Conservation (phyloP, 2,888 invertebrate species). For the Blomia tropicalis region DNA sequence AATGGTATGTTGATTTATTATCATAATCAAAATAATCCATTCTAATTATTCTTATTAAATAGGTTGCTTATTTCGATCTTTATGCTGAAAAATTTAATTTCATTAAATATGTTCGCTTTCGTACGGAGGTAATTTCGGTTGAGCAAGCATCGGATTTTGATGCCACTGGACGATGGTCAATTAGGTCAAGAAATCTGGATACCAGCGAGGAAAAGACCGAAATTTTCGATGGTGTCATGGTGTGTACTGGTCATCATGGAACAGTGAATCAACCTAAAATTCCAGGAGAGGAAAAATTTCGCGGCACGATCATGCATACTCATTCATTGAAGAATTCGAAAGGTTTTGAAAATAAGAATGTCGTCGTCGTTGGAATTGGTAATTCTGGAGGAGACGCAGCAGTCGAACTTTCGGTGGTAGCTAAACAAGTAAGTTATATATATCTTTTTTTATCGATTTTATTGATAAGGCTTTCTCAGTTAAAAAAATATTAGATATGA, state of each 20-base stretch:
- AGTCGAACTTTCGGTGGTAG: conserved; percentile 35
- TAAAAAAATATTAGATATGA: not conserved
- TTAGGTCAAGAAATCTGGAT: not conserved
- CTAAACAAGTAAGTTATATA: conserved; percentile 32
- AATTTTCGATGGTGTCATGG: conserved; percentile 39
- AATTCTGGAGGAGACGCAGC: conserved; percentile 39
- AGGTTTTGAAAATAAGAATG: conserved; percentile 33
- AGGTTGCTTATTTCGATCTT: conserved; percentile 33
- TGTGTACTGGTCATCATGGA: conserved; percentile 40
- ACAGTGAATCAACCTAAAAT: conserved; percentile 37
- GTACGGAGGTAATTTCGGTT: conserved; percentile 31
- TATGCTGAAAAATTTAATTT: conserved; percentile 35
- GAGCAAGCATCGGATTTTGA: conserved; percentile 26
- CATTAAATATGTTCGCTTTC: conserved; percentile 32
- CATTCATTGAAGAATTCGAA: conserved; percentile 31
- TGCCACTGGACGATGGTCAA: conserved; percentile 24
- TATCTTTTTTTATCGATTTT: not conserved
- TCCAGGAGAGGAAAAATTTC: conserved; percentile 35
- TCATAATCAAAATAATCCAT: not conserved
- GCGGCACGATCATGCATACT: conserved; percentile 31
- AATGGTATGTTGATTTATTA: conserved; percentile 29
- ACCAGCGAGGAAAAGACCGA: conserved; percentile 27
- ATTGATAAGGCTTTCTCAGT: not conserved
- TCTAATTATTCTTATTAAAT: not conserved
- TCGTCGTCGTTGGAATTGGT: conserved; percentile 40